Evolutionary conservation across 2,113 vertebrate species (phyloP), one percentile per base, ranked within the genome.

Genomic region (Corvus cornix): DNA sequence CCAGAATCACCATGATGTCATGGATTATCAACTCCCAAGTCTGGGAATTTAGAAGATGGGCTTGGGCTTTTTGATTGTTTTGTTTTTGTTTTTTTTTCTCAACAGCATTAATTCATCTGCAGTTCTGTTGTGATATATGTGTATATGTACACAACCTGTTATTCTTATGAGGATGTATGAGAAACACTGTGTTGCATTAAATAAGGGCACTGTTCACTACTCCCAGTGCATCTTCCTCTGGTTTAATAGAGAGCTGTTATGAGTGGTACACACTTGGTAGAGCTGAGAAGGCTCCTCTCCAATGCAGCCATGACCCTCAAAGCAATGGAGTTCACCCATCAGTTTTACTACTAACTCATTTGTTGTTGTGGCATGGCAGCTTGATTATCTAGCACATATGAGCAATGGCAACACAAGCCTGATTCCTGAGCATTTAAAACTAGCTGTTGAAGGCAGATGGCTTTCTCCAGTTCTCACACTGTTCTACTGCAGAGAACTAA

Each of bases 381-480:
- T 80, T 80, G 58, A 83, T 95, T 83, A 91, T 88, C 70, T 85
- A 80, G 59, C 79, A 44, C 55, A 91, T 70, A 46, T 39, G 69
- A 97, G 33, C 84, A 95, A 67, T 39, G 67, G 53, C 41, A 95
- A 69, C 63, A 68, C 79, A 94, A 94, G 81, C 91, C 87, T 94
- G 95, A 97, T 94, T 97, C 96, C 75, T 83, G 78, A 96, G 60
- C 96, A 77, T 96, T 97, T 96, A 97, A 96, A 98, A 95, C 96
- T 97, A 96, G 77, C 85, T 97, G 96, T 78, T 96, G 82, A 92
- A 97, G 97, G 96, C 98, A 98, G 97, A 98, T 97, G 98, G 97
- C 96, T 97, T 97, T 97, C 89, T 95, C 84, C 75, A 97, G 97
- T 97, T 97, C 96, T 95, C 95, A 97, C 94, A 97, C 87, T 97